These are phyloP conservation scores for Indicator maculatus DNA, from an alignment of 2,113 vertebrate genomes.

Conservation along the genomic window DNA sequence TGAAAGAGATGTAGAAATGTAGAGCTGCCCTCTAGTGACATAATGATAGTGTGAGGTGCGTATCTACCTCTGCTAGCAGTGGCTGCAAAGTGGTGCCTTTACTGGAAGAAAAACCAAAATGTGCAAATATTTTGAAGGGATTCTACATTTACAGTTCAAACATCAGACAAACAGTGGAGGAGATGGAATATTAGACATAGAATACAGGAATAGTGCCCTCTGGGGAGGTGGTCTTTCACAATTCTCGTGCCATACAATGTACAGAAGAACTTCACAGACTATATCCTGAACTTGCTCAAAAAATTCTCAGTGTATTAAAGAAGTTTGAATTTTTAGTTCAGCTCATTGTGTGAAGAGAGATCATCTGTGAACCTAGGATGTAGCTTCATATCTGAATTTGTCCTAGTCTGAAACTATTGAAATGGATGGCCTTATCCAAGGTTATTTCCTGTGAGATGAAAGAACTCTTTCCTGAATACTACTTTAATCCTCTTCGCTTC, in stretches of 20 bases:
- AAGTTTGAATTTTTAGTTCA: neutral
- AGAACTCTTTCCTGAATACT: neutral
- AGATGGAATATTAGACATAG: neutral
- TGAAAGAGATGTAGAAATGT: neutral
- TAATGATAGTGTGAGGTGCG: neutral
- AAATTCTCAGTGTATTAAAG: neutral
- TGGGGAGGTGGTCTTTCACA: neutral
- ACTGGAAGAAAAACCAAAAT: neutral
- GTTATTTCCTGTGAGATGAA: neutral
- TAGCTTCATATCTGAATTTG: neutral
- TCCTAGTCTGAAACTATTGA: neutral
- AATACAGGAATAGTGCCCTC: neutral
- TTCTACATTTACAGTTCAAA: neutral
- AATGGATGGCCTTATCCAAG: neutral
- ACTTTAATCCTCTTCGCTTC: neutral
- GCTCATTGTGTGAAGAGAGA: neutral
- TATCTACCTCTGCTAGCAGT: neutral
- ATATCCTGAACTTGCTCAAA: neutral
- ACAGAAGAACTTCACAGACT: neutral
- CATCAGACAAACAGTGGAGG: neutral
- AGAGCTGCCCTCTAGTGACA: constrained; percentile 76
- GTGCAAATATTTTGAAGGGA: neutral
- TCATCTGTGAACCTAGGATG: neutral
- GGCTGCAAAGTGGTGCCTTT: neutral
- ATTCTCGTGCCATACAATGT: neutral